These are phyloP conservation scores for Camponotus fellah DNA, from an alignment of 2,888 invertebrate genomes.

Conservation along the genomic window DNA sequence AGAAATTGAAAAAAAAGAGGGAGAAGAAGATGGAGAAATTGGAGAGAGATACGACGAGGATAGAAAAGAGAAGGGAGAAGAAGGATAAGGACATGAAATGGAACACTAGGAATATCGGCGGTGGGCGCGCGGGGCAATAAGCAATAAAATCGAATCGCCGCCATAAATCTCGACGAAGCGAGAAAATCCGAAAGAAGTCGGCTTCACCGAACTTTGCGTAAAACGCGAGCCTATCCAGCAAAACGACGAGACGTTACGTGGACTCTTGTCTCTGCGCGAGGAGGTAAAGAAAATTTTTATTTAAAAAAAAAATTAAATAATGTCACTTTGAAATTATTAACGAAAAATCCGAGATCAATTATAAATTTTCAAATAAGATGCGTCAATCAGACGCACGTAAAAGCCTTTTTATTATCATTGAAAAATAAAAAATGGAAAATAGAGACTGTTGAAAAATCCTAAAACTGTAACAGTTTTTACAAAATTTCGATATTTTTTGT, in stretches of 20 bases:
- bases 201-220: slow-evolving; percentile 21
- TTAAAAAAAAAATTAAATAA: not conserved
- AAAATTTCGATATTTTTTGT: not conserved
- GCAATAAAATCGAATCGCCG: slow-evolving; percentile 77
- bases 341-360: not conserved
- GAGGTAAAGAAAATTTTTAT: not conserved
- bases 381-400: not conserved
- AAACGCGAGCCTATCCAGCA: slow-evolving; percentile 51
- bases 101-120: slow-evolving; percentile 66
- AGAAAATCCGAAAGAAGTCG: slow-evolving; percentile 58
- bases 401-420: not conserved
- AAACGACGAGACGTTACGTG: not conserved
- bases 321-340: not conserved
- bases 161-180: slow-evolving; percentile 72
- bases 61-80: not conserved
- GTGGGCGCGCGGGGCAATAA: slow-evolving; percentile 66
- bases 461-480: not conserved
- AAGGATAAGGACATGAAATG: slow-evolving; percentile 39
- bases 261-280: not conserved
- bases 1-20: not conserved
- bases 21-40: not conserved
- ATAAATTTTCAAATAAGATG: not conserved
- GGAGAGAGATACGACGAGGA: not conserved
- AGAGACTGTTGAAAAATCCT: not conserved
- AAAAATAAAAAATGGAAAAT: not conserved